Base-by-base conservation (phyloP, 1,140 invertebrate species). In the Drosophila insularis region DNA sequence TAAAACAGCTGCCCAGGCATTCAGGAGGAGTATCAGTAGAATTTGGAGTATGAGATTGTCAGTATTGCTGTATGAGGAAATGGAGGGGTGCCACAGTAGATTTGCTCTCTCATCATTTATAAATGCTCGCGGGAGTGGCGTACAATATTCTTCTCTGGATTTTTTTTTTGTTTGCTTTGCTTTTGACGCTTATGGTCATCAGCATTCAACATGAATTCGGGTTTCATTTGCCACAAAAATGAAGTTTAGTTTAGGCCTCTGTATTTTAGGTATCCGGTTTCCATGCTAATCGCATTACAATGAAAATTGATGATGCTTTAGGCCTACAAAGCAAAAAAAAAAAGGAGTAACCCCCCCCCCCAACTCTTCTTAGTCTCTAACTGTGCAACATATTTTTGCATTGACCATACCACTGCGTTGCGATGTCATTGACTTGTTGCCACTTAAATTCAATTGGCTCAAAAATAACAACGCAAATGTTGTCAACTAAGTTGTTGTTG, bases 221-320 rank as follows among this genome's bases (percentile, higher is more conserved):
- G 72, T 64, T 50, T 50, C 43, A 50, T 2, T 50, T 50, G 43
- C 23, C 63, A 43, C 78, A 80, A 80, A 86, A 79, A 85, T 85
- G 81, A 85, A 81, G 81, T 85, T 85, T 50, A 50, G 43, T 50
- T 50, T 50, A 50, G 81, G 81, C 73, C 68, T 68, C 73, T 63
- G 72, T 77, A 79, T 80, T 67, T 67, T 74, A 81, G 81, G 80
- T 86, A 85, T 75, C 78, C 81, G 70, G 58, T 69, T 79, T 43
- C 74, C 72, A 66, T 79, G 53, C 84, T 89, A 89, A 89, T 89
- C 80, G 84, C 77, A 74, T 89, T 89, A 84, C 84, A 89, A 89
- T 89, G 84, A 89, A 89, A 89, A 89, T 89, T 89, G 84, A 89
- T 89, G 84, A 89, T 86, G 82, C 63, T 78, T 61, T 46, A 64